phyloP scores from a whole-genome alignment of 2,888 invertebrate species.

The Theretra japonica region DNA sequence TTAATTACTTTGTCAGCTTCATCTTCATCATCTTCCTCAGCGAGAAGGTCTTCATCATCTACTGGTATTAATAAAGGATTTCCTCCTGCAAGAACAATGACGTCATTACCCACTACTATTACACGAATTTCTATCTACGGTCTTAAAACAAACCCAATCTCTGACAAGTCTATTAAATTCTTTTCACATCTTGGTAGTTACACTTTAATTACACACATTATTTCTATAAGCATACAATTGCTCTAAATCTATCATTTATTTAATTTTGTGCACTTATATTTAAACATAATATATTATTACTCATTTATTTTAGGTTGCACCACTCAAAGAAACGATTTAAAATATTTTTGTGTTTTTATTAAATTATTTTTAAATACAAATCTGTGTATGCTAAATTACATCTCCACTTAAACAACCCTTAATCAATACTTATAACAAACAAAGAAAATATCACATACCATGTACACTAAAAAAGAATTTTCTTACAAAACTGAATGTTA shows the following conservation, averaged over 20 bases:
- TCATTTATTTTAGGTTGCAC: too few relatives aligned
- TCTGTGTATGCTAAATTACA: too few relatives aligned
- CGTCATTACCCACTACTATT: not conserved
- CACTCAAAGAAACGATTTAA: too few relatives aligned
- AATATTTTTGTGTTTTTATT: too few relatives aligned
- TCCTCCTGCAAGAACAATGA: conserved; percentile 64
- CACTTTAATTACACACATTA: not conserved
- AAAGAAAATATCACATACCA: not conserved
- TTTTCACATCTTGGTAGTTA: not conserved
- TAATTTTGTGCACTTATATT: not conserved
- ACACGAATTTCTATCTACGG: not conserved
- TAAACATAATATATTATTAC: too few relatives aligned
- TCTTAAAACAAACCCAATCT: not conserved
- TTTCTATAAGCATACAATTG: not conserved
- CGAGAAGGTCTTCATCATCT: conserved; percentile 87
- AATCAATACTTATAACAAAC: not conserved
- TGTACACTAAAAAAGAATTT: not conserved
- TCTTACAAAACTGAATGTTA: not conserved
- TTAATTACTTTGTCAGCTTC: conserved; percentile 91
- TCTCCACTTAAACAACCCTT: too few relatives aligned
- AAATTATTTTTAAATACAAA: too few relatives aligned
- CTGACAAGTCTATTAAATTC: not conserved
- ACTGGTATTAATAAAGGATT: conserved; percentile 78
- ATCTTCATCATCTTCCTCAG: conserved; percentile 94
- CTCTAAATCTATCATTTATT: not conserved